Base-by-base conservation (phyloP, 2,113 vertebrate species). In the Semicossyphus pulcher region DNA sequence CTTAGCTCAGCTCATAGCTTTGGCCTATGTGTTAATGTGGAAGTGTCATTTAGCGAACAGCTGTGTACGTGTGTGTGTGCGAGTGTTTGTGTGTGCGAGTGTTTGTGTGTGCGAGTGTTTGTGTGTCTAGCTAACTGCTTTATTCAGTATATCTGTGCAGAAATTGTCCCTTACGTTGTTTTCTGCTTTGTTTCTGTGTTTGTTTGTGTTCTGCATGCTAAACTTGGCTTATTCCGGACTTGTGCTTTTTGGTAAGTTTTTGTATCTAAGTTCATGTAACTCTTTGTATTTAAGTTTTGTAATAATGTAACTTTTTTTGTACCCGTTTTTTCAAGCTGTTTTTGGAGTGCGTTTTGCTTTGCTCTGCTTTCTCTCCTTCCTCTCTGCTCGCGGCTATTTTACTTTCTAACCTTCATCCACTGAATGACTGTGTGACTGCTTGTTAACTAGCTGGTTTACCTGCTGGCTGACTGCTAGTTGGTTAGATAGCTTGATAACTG, bases 191-290 rank as follows among this genome's bases (percentile, higher is more conserved):
- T 91, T 87, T 90, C 79, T 90, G 88, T 92, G 78, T 87, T 83
- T 89, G 88, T 91, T 95, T 97, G 95, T 96, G 96, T 97, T 97
- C 93, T 99, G 97, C 97, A 99, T 99, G 97, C 95, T 94, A 97
- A 96, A 96, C 98, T 95, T 97, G 97, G 96, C 97, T 97, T 97
- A 91, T 97, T 94, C 96, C 96, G 97, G 98, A 98, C 97, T 96
- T 93, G 95, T 99, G 96, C 96, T 98, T 97, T 92, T 97, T 99
- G 98, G 98, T 99, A 99, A 99, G 97, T 99, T 97, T 85, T 86
- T 91, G 87, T 89, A 85, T 81, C 58, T 83, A 79, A 85, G 84
- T 92, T 92, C 68, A 74, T 82, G 51, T 87, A 80, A 80, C 69
- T 91, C 91, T 21, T 72, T 44, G 69, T 59, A 68, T 74, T 69